Evolutionary conservation across 2,113 vertebrate genomes (phyloP).

Genomic region (Chroicocephalus ridibundus): DNA sequence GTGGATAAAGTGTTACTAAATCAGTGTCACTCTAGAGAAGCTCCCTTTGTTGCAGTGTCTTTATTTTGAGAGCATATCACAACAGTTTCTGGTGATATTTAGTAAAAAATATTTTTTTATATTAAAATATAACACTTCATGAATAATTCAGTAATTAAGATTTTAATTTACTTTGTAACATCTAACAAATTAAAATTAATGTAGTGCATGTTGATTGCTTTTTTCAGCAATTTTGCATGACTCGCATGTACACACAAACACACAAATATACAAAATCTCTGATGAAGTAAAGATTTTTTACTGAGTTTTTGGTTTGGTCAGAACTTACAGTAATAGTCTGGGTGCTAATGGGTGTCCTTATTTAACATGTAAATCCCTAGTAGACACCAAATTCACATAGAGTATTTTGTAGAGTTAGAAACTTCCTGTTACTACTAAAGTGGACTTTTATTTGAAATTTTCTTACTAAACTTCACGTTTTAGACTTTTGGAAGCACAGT

Average conservation of each 20-base stretch:
- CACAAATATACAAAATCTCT: neutral
- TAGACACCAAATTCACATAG: neutral
- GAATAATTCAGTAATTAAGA: neutral
- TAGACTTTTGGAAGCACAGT: neutral
- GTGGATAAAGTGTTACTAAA: neutral
- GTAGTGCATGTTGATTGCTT: conserved; percentile 11
- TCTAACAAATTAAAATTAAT: neutral
- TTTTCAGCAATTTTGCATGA: conserved; percentile 30
- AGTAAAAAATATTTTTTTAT: neutral
- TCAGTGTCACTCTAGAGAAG: neutral
- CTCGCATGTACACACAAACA: neutral
- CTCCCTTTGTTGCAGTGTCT: neutral
- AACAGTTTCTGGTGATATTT: neutral
- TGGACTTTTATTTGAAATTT: neutral
- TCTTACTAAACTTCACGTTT: neutral
- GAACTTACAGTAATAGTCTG: neutral
- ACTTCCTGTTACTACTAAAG: neutral
- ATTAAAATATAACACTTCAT: neutral
- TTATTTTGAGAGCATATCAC: neutral
- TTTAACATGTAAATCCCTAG: neutral
- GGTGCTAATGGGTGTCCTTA: neutral
- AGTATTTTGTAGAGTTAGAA: neutral
- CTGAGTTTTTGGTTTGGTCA: neutral
- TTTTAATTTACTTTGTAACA: neutral
- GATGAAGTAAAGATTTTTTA: neutral